A percentile compares a stretch with the other conserved stretches of the same genome.
phyloP scores from a whole-genome alignment of 2,797 vertebrate genomes.

The Lateolabrax maculatus region DNA sequence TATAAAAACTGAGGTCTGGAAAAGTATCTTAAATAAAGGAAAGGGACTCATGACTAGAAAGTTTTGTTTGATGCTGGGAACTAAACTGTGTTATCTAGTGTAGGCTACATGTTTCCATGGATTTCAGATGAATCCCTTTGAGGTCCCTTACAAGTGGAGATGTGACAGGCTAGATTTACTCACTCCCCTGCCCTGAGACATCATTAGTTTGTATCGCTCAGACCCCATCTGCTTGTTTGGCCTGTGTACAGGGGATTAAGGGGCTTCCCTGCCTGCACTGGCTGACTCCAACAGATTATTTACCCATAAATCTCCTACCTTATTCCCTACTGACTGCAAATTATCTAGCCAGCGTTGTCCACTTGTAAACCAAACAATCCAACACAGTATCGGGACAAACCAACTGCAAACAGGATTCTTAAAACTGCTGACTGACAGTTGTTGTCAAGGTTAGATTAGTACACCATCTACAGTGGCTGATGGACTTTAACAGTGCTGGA shows the following conservation, averaged over 20 bases:
- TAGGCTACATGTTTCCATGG: background rate
- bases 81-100: background rate
- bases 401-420: background rate
- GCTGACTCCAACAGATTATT: slow-evolving; percentile 57
- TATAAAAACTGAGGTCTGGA: background rate
- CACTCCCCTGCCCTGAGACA: slow-evolving; percentile 25
- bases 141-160: background rate
- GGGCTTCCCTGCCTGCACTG: slow-evolving; percentile 23
- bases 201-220: slow-evolving; percentile 48
- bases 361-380: slow-evolving; percentile 10
- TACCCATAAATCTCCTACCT: slow-evolving; percentile 45
- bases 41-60: background rate
- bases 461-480: background rate
- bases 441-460: background rate
- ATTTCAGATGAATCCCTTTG: slow-evolving; percentile 28
- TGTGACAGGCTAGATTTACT: slow-evolving; percentile 10
- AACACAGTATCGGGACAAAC: background rate
- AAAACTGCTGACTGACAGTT: background rate
- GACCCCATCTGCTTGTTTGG: slow-evolving; percentile 58
- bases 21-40: slow-evolving; percentile 9
- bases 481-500: background rate
- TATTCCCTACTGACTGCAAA: slow-evolving; percentile 35
- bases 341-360: slow-evolving; percentile 35
- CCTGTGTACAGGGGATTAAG: slow-evolving; percentile 50
- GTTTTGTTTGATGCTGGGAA: slow-evolving; percentile 5